phyloP scores from a whole-genome alignment of 2,797 vertebrate genomes.

The Apogon hyalosoma region DNA sequence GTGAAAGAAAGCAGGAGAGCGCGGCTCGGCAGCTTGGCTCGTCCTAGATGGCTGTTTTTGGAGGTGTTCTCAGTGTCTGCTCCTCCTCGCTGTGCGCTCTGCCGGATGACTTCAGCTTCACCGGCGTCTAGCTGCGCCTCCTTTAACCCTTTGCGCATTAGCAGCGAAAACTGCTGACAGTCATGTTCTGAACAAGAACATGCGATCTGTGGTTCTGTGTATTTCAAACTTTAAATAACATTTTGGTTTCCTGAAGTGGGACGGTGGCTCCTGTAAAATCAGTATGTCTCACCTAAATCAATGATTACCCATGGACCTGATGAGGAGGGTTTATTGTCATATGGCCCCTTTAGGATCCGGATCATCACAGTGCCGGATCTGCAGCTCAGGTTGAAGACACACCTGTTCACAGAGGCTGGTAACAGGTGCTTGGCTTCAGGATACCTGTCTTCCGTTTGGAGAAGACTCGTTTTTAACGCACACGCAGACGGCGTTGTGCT shows the following conservation, averaged over 20 bases:
- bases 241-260: too few relatives aligned
- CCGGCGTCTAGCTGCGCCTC: conserved; percentile 75
- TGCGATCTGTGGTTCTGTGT: neutral
- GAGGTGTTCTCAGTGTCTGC: conserved; percentile 52
- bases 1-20: conserved; percentile 4
- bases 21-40: conserved; percentile 4
- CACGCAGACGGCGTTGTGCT: conserved; percentile 8
- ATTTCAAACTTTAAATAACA: neutral
- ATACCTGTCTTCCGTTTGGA: conserved; percentile 5
- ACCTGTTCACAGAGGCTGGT: conserved; percentile 18
- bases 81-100: conserved; percentile 67
- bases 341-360: too few relatives aligned
- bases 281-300: too few relatives aligned
- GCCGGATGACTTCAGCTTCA: conserved; percentile 75
- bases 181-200: neutral
- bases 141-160: conserved; percentile 79
- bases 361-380: too few relatives aligned
- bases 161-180: conserved; percentile 8
- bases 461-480: conserved; percentile 28
- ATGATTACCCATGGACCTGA: too few relatives aligned
- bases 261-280: neutral
- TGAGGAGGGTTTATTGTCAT: too few relatives aligned
- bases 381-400: neutral
- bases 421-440: conserved; percentile 32
- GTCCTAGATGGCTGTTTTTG: conserved; percentile 46